Conservation (phyloP, 2,797 vertebrate species). For the Staurois parvus region DNA sequence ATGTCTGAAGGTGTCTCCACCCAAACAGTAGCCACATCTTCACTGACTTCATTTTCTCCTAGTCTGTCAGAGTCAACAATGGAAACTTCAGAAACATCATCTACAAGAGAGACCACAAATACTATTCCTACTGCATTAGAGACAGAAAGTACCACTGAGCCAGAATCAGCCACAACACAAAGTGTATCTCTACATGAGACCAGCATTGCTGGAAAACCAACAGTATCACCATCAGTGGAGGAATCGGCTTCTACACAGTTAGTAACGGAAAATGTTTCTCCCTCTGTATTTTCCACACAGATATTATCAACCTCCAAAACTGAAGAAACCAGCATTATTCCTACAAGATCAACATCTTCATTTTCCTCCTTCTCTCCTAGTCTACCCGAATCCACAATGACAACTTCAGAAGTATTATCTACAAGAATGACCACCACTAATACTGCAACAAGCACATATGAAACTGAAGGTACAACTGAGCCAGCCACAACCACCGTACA, state of each 20-base stretch:
- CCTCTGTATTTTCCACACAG: background rate
- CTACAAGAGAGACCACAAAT: background rate
- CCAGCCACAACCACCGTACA: background rate
- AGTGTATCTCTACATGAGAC: background rate
- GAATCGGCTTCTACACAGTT: too few relatives aligned
- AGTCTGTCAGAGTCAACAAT: background rate
- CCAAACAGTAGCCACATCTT: background rate
- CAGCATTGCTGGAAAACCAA: background rate
- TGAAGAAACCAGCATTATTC: background rate
- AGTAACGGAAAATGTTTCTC: background rate
- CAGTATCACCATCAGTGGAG: background rate
- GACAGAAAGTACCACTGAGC: background rate
- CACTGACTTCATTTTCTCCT: background rate
- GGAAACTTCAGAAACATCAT: background rate
- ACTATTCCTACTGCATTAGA: background rate
- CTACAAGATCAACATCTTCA: background rate
- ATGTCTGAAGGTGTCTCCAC: background rate
- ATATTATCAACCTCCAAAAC: background rate
- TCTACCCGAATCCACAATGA: background rate
- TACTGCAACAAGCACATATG: background rate
- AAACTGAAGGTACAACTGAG: slow-evolving; percentile 6
- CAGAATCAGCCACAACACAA: background rate
- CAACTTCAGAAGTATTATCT: background rate
- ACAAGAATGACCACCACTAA: background rate
- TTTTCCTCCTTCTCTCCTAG: background rate